Conservation (phyloP, 2,113 vertebrate genomes). For the Charadrius vociferus region DNA sequence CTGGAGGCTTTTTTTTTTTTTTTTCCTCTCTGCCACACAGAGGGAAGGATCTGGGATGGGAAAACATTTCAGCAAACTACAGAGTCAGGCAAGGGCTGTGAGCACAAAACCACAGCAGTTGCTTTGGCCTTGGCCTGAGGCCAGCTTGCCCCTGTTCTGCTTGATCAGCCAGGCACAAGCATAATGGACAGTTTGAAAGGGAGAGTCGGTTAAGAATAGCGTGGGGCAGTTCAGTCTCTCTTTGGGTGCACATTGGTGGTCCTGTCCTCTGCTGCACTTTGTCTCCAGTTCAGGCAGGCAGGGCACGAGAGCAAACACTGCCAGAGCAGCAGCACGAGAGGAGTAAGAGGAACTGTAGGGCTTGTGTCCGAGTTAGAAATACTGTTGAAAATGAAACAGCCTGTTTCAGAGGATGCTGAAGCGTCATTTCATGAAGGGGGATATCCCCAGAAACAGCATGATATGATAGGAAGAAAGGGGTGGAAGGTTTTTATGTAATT, state of each 20-base stretch:
- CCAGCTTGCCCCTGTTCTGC: conserved; percentile 10
- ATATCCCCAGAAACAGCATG: neutral
- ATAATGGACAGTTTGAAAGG: conserved; percentile 4
- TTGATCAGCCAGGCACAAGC: neutral
- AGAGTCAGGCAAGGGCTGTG: neutral
- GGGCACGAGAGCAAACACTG: neutral
- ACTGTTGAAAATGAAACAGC: neutral
- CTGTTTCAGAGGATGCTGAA: neutral
- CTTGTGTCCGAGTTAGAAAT: neutral
- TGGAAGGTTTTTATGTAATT: neutral
- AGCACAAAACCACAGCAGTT: neutral
- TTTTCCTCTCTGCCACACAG: neutral
- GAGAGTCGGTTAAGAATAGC: neutral
- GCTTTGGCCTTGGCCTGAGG: neutral
- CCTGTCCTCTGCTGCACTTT: neutral
- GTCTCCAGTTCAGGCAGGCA: neutral
- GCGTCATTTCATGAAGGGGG: neutral
- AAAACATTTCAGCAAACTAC: neutral
- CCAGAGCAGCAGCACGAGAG: neutral
- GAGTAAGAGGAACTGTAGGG: neutral
- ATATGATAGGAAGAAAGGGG: neutral
- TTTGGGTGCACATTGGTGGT: neutral
- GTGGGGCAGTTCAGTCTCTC: neutral
- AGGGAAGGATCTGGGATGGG: neutral
- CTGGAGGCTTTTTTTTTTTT: neutral